These are phyloP conservation scores for Drosophila austrosaltans DNA, from an alignment of 2,888 invertebrate species.

Conservation along the genomic window DNA sequence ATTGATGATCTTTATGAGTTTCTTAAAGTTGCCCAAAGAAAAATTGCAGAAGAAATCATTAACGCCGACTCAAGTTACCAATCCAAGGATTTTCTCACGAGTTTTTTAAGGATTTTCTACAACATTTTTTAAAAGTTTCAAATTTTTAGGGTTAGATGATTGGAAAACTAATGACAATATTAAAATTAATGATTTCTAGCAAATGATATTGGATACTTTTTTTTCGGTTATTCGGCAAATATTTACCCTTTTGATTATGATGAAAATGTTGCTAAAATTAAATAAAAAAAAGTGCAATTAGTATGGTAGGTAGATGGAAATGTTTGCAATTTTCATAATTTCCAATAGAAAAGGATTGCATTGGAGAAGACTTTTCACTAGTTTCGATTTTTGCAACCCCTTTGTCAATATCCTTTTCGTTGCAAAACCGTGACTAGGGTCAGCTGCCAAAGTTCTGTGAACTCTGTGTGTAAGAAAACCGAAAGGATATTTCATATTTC, in stretches of 20 bases:
- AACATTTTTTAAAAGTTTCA: constrained; percentile 20
- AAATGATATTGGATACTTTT: constrained; percentile 63
- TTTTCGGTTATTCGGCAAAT: constrained; percentile 47
- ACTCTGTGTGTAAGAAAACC: constrained; percentile 41
- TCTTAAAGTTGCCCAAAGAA: constrained; percentile 24
- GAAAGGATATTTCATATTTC: constrained; percentile 45
- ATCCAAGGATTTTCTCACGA: constrained; percentile 63
- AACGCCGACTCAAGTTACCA: constrained; percentile 65
- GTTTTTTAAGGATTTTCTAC: constrained; percentile 43
- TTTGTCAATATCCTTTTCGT: constrained; percentile 35
- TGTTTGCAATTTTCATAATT: constrained; percentile 53
- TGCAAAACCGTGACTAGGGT: constrained; percentile 35
- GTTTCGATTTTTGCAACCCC: constrained; percentile 58
- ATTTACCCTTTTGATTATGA: constrained; percentile 57
- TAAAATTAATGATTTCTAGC: constrained; percentile 80
- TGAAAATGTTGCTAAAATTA: constrained; percentile 50
- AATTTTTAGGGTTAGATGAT: constrained; percentile 27
- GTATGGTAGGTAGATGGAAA: constrained; percentile 63
- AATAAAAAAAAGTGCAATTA: constrained; percentile 20
- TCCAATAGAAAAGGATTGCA: constrained; percentile 45
- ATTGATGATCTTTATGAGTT: constrained; percentile 67
- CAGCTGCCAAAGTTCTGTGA: constrained; percentile 62
- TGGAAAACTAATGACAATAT: constrained; percentile 77
- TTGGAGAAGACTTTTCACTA: constrained; percentile 32
- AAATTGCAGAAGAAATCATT: constrained; percentile 55